Evolutionary conservation across 2,888 invertebrate species (phyloP).

Genomic region (Teleiodes luculella): DNA sequence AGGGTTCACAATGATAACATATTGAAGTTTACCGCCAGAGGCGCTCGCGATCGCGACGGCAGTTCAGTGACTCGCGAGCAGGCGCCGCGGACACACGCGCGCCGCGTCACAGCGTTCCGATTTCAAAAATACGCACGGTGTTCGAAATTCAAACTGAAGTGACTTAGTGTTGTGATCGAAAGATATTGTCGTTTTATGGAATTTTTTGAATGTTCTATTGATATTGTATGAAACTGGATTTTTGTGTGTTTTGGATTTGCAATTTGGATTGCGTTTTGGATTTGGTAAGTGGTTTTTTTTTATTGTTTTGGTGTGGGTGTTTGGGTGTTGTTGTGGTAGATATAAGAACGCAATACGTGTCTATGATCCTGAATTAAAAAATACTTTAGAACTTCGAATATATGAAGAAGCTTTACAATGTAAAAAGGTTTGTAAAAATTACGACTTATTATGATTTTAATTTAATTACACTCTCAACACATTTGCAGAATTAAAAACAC

Average conservation of each 20-base stretch:
- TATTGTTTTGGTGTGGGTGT: background rate
- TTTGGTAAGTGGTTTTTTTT: conserved; percentile 48
- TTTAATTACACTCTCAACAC: too few relatives aligned
- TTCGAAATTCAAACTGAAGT: conserved; percentile 53
- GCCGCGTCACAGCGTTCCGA: conserved; percentile 28
- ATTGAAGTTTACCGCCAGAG: conserved; percentile 47
- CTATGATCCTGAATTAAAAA: too few relatives aligned
- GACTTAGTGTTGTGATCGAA: conserved; percentile 56
- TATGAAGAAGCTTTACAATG: too few relatives aligned
- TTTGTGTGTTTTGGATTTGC: conserved; percentile 58
- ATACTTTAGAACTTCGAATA: too few relatives aligned
- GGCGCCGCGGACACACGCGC: conserved; percentile 45
- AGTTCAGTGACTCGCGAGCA: conserved; percentile 71
- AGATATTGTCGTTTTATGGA: conserved; percentile 22
- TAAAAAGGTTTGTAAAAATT: too few relatives aligned
- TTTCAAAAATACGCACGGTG: conserved; percentile 35
- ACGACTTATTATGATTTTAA: too few relatives aligned
- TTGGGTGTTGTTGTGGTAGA: background rate
- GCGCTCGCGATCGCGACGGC: conserved; percentile 47
- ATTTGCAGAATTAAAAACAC: too few relatives aligned
- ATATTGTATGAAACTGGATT: conserved; percentile 3
- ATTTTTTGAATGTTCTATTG: conserved; percentile 15
- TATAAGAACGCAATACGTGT: background rate
- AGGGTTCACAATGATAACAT: conserved; percentile 66
- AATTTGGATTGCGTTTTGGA: conserved; percentile 76